phyloP scores from a whole-genome alignment of 2,113 vertebrate species.

The Mesocricetus auratus region DNA sequence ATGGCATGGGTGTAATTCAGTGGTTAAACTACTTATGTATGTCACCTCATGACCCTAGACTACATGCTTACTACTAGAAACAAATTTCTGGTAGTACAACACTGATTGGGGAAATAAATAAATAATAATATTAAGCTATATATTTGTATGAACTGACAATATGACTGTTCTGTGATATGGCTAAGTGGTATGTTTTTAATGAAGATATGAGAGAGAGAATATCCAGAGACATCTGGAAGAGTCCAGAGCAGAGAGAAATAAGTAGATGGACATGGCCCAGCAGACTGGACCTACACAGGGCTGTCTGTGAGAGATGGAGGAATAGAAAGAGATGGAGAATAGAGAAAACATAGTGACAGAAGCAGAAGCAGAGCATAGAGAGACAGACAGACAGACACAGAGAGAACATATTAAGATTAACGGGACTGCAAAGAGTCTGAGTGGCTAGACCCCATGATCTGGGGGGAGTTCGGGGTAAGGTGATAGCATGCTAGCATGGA shows the following conservation, averaged over 20 bases:
- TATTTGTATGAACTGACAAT: background rate
- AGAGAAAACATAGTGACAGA: background rate
- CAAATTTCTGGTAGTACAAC: background rate
- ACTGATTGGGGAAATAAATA: background rate
- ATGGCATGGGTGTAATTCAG: background rate
- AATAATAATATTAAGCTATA: constrained; percentile 20
- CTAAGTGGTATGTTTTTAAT: background rate
- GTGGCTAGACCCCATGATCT: too few species aligned
- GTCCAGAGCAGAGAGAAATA: background rate
- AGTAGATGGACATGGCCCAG: background rate
- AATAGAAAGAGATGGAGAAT: background rate
- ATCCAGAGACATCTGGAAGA: background rate
- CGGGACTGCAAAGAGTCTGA: background rate
- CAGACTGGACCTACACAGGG: too few species aligned
- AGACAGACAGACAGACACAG: background rate
- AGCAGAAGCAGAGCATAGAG: background rate
- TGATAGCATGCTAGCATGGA: background rate
- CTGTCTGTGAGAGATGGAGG: background rate
- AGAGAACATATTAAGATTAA: background rate
- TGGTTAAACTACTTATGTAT: background rate
- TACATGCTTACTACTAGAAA: background rate
- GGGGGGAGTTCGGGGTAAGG: background rate
- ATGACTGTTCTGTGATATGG: background rate
- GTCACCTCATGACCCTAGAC: too few species aligned
- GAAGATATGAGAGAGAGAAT: background rate